Evolutionary conservation across 2,888 invertebrate species (phyloP).

Genomic region (Rhingia rostrata): DNA sequence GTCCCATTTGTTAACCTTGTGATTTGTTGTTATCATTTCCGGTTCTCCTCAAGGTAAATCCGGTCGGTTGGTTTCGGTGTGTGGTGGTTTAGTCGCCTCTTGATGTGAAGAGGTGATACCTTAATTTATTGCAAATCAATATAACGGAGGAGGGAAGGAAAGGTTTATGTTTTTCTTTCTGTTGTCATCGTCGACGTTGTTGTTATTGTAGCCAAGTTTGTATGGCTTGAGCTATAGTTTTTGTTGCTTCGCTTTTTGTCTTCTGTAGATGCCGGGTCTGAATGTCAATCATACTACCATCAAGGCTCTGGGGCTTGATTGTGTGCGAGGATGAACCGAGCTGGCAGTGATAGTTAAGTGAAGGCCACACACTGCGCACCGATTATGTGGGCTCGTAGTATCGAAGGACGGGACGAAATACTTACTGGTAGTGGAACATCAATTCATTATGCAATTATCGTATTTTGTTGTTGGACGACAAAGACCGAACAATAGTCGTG

Average conservation of each 20-base stretch:
- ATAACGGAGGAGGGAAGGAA: constrained; percentile 25
- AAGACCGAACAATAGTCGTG: neutral
- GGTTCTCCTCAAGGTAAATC: constrained; percentile 57
- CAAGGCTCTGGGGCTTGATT: constrained; percentile 39
- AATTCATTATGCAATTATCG: constrained; percentile 65
- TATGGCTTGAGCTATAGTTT: constrained; percentile 46
- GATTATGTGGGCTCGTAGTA: constrained; percentile 54
- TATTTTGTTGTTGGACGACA: neutral
- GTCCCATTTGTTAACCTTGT: constrained; percentile 56
- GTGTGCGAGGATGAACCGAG: constrained; percentile 5
- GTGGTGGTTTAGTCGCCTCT: neutral
- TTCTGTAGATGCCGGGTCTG: constrained; percentile 53
- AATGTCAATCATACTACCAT: constrained; percentile 65
- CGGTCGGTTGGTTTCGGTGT: neutral
- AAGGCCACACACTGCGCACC: constrained; percentile 70
- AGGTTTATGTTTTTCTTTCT: constrained; percentile 21
- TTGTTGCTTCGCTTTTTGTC: constrained; percentile 25
- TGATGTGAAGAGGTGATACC: constrained; percentile 38
- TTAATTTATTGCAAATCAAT: constrained; percentile 69
- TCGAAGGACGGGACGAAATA: neutral
- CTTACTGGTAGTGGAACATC: constrained; percentile 4
- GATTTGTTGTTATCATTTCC: constrained; percentile 67
- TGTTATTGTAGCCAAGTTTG: neutral
- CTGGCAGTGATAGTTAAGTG: constrained; percentile 40
- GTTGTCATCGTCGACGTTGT: neutral